A percentile compares a stretch with the other conserved stretches of the same genome.
phyloP scores from a whole-genome alignment of 2,888 invertebrate genomes.

The Rotaria macrura region DNA sequence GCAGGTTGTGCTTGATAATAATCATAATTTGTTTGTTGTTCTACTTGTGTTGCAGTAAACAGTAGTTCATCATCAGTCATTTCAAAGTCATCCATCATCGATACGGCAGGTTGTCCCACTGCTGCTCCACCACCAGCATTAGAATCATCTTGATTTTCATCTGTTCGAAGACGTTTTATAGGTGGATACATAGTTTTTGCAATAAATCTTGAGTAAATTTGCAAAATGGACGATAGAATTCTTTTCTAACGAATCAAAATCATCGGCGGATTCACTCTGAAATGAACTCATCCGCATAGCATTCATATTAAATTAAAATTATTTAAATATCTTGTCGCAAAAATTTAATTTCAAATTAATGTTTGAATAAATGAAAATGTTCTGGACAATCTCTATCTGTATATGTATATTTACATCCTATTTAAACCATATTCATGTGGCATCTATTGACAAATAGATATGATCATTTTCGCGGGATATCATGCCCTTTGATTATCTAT shows the following conservation, averaged over 20 bases:
- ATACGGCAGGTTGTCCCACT: neutral
- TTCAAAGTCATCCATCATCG: neutral
- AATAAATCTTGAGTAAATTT: neutral
- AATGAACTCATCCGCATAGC: too few species aligned
- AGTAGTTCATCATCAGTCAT: conserved; percentile 18
- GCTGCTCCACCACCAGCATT: neutral
- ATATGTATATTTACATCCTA: neutral
- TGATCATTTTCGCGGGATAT: neutral
- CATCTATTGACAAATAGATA: neutral
- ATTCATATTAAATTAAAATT: neutral
- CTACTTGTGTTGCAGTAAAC: neutral
- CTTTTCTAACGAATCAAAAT: neutral
- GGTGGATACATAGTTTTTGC: neutral
- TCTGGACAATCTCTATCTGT: too few species aligned
- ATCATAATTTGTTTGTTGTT: neutral
- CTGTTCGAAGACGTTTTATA: conserved; percentile 13
- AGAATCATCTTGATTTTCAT: neutral
- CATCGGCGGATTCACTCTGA: neutral
- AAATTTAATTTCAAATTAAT: neutral
- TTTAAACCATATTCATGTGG: neutral
- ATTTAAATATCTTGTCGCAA: neutral
- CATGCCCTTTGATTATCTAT: neutral
- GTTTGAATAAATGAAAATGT: too few species aligned
- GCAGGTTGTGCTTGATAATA: neutral
- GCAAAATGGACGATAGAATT: neutral